Conservation (phyloP, 2,888 invertebrate genomes). For the Dryococelus australis region DNA sequence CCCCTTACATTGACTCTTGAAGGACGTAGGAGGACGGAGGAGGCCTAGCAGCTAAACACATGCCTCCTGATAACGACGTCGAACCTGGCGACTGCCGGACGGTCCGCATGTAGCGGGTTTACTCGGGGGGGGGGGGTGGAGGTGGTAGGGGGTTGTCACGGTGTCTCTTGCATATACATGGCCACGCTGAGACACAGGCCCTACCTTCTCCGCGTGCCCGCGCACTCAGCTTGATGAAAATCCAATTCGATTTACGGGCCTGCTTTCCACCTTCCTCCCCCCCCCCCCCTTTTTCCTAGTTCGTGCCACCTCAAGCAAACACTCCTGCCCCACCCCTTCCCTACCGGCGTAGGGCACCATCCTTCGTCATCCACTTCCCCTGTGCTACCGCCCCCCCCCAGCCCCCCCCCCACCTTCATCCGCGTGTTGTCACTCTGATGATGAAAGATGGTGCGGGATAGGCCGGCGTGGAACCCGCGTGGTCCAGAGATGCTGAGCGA, state of each 20-base stretch:
- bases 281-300: background rate
- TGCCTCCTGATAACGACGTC: too few species aligned
- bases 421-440: background rate
- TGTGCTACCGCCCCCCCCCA: background rate
- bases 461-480: background rate
- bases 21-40: too few species aligned
- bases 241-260: slow-evolving; percentile 42
- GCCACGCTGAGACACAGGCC: slow-evolving; percentile 22
- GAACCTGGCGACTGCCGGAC: too few species aligned
- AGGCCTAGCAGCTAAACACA: too few species aligned
- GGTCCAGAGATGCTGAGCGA: background rate
- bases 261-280: slow-evolving; percentile 30
- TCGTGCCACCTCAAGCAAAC: background rate
- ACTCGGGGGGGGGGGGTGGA: background rate
- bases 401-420: background rate
- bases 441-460: slow-evolving; percentile 3
- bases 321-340: background rate
- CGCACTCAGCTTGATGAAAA: slow-evolving; percentile 44
- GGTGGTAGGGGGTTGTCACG: background rate
- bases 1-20: too few species aligned
- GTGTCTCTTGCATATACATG: slow-evolving; percentile 19
- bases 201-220: background rate
- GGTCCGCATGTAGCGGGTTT: background rate
- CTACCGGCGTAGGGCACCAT: background rate
- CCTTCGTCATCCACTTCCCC: background rate